Base-by-base conservation (phyloP, 1,140 invertebrate genomes). In the Pomacea maculata region DNA sequence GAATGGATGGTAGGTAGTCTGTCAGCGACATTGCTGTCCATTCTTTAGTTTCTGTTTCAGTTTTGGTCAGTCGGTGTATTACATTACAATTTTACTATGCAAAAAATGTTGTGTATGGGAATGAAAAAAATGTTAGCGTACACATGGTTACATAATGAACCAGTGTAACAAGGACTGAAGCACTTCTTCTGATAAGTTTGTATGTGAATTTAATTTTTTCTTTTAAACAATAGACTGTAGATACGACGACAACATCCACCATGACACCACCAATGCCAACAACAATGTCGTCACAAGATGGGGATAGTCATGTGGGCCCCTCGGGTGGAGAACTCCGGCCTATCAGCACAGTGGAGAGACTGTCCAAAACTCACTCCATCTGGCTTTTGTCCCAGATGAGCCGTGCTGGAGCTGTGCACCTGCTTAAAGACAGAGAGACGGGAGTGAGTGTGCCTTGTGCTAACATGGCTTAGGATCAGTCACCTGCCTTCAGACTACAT, bases 311-410 rank as follows among this genome's bases (percentile, higher is more conserved):
- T 14, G 67, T 12, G 1, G 67, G 21, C 45, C 65, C 54, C 65
- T 70, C 64, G 3, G 19, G 77, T 68, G 78, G 79, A n/a, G 80
- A 82, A 17, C 64, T 78, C 12, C 73, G 89, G 72, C 85, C 87
- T 61, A 95, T 97, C 86, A 95, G 95, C 21, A 91, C 97, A 75
- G 92, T 97, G 85, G 97, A 98, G 91, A 93, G 97, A 68, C 94
- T 98, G 79, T 95, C 97, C 84, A 94, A 96, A 74, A 96, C 96
- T 55, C 96, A 98, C 92, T 96, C 97, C 25, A 96, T 99, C 84
- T 98, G 97, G 97, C 98, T 97, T 91, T 93, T 98, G 63, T 95
- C 97, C 1, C 96, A 96, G n/a, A 96, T 98, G 34, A 96, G 97
- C 87, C 93, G 97, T 75, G 95, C 96, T 76, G 97, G 96, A 1